Evolutionary conservation across 1,140 invertebrate genomes (phyloP), one percentile per base, ranked within the genome.

Genomic region (Bombus pascuorum): DNA sequence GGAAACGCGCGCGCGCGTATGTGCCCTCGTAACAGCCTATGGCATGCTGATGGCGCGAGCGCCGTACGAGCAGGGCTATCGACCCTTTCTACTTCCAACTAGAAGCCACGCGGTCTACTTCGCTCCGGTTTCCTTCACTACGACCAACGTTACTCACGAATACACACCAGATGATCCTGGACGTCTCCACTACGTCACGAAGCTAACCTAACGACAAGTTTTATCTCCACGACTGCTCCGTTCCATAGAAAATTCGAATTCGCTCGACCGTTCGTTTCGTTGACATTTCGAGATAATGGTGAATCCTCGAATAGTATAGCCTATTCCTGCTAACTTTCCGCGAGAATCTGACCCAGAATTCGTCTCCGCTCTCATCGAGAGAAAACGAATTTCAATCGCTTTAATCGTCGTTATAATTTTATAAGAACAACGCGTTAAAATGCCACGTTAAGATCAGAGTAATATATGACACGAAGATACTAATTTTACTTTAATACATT

Each of bases 21-120:
- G 47, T 34, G 44, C 22, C n/a, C 37, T 22, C 53, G 82, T 32
- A 34, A 80, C 72, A 65, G 72, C 39, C 59, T 72, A 74, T 65
- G 66, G 79, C 66, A 79, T 65, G 66, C 74, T 87, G 85, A 87
- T 88, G 88, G 91, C 92, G 92, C 92, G 91, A 90, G 92, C 91
- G 92, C 92, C 66, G 84, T 92, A 86, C 89, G 87, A 87, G 68
- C 89, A 91, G 81, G 92, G 91, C 91, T 93, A 93, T 93, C 92
- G 92, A 93, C 92, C 92, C 92, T 93, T 88, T 90, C 82, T 86
- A 84, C 83, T 72, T 77, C 76, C 62, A 91, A 73, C 68, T 76
- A 86, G 91, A 81, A 89, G 89, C 90, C 90, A 91, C 89, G 83
- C 87, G 89, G 90, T 91, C 87, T 91, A 78, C 81, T 86, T 78